phyloP scores from a whole-genome alignment of 2,797 vertebrate species.

The Artibeus jamaicensis region DNA sequence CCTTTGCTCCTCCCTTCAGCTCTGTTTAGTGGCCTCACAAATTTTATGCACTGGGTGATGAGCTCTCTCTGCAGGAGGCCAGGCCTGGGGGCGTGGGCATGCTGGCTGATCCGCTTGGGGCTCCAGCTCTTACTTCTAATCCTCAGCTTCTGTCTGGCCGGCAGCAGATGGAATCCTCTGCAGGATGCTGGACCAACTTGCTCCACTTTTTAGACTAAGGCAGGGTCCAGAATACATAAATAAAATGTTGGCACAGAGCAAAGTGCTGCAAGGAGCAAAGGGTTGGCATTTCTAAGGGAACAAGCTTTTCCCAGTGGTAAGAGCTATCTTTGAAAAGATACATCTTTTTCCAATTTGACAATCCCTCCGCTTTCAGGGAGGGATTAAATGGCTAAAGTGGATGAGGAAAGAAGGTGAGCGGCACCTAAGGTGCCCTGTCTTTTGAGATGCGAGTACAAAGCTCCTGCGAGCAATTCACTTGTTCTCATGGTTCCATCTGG shows the following conservation, averaged over 20 bases:
- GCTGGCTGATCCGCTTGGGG: constrained; percentile 83
- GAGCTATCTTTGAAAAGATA: constrained; percentile 69
- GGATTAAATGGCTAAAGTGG: constrained; percentile 1
- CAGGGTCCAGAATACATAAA: not conserved
- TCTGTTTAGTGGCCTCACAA: not conserved
- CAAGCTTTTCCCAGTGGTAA: constrained; percentile 81
- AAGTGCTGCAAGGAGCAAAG: constrained; percentile 61
- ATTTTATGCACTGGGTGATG: constrained; percentile 65
- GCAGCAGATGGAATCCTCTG: constrained; percentile 82
- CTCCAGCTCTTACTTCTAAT: constrained; percentile 88
- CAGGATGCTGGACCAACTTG: constrained; percentile 71
- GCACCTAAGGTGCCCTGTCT: not conserved
- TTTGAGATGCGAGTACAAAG: not conserved
- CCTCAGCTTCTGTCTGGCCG: constrained; percentile 84
- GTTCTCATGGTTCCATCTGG: not conserved
- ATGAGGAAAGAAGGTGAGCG: constrained; percentile 24
- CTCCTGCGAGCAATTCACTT: not conserved
- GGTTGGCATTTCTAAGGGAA: constrained; percentile 51
- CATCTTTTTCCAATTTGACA: constrained; percentile 46
- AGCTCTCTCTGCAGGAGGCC: constrained; percentile 73
- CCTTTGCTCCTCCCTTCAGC: not conserved
- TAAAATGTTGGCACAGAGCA: constrained; percentile 50
- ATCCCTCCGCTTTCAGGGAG: not conserved
- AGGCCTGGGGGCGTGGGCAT: constrained; percentile 67
- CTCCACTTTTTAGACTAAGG: constrained; percentile 29